Evolutionary conservation across 2,113 vertebrate species (phyloP).

Genomic region (Rhea pennata): DNA sequence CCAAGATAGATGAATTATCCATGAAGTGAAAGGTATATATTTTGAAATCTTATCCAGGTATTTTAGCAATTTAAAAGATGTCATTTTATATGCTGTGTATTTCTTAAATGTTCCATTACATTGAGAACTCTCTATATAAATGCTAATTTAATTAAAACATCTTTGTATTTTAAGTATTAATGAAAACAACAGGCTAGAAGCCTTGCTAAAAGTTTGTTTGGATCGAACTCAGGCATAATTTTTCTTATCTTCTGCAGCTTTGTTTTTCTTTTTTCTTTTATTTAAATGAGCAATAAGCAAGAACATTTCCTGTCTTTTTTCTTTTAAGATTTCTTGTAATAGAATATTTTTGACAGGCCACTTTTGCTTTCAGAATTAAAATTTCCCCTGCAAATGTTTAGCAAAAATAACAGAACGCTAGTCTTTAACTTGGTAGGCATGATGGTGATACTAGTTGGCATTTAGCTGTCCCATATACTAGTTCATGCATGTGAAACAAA

Average conservation of each 20-base stretch:
- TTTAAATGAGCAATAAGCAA: neutral
- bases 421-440: neutral
- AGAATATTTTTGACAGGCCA: constrained; percentile 11
- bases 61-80: constrained; percentile 21
- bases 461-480: constrained; percentile 57
- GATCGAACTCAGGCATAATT: neutral
- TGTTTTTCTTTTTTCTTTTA: neutral
- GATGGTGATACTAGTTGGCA: constrained; percentile 43
- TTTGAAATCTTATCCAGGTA: constrained; percentile 8
- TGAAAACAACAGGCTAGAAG: constrained; percentile 8
- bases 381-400: neutral
- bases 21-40: neutral
- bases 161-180: constrained; percentile 36
- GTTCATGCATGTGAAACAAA: constrained; percentile 59
- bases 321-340: neutral
- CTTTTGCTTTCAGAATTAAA: constrained; percentile 47
- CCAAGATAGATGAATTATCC: neutral
- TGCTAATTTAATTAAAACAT: constrained; percentile 53
- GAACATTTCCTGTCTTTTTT: neutral
- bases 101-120: constrained; percentile 48
- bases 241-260: constrained; percentile 17
- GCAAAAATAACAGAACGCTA: neutral
- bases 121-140: constrained; percentile 5
- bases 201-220: neutral
- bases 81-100: neutral